Conservation (phyloP, 2,888 invertebrate species). For the Dermolepida albohirtum region DNA sequence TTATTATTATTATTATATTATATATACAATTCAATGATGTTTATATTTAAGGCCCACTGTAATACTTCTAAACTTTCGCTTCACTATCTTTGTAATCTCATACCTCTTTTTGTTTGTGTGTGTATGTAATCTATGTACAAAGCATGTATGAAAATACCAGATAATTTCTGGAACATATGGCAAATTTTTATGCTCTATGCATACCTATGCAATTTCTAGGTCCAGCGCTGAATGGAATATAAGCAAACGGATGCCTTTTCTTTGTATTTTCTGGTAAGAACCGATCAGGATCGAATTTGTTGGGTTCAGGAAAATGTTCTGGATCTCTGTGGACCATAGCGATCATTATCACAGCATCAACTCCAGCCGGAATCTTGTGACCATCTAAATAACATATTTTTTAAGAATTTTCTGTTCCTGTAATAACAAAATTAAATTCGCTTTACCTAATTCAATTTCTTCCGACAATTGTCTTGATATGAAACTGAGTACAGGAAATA, state of each 20-base stretch:
- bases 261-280: constrained; percentile 55
- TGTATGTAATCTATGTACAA: no score
- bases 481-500: constrained; percentile 34
- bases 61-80: no score
- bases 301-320: constrained; percentile 55
- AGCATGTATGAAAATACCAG: no score
- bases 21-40: no score
- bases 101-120: no score
- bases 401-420: constrained; percentile 48
- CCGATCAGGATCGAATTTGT: constrained; percentile 56
- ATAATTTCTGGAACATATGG: no score
- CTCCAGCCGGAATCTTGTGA: constrained; percentile 53
- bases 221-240: constrained; percentile 57
- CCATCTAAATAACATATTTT: constrained; percentile 49
- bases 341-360: constrained; percentile 53
- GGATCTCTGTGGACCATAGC: constrained; percentile 60
- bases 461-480: constrained; percentile 28
- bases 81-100: no score
- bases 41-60: no score
- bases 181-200: no score
- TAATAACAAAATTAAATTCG: background rate
- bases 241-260: constrained; percentile 56
- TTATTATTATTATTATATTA: no score
- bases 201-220: constrained; percentile 59
- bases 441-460: constrained; percentile 35